Conservation (phyloP, 2,888 invertebrate species). For the Cerceris ruficornis region DNA sequence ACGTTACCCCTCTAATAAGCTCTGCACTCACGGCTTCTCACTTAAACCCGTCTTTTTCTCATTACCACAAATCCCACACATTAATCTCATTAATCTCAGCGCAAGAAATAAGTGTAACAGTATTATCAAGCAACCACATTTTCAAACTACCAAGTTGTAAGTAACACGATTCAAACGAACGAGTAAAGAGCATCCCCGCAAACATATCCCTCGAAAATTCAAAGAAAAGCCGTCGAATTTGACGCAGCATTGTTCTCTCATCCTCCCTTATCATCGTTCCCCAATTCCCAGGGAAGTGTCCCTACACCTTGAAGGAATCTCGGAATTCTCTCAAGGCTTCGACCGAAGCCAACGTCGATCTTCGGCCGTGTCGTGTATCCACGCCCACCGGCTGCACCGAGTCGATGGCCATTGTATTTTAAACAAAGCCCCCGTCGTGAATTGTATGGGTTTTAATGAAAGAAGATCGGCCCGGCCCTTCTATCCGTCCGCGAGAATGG, state of each 20-base stretch:
- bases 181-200: conserved; percentile 27
- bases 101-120: no score
- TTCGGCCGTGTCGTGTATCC: conserved; percentile 71
- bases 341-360: conserved; percentile 65
- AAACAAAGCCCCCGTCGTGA: conserved; percentile 74
- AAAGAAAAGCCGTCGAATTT: conserved; percentile 41
- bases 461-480: conserved; percentile 64
- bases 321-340: conserved; percentile 55
- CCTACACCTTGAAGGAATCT: conserved; percentile 47
- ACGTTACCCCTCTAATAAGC: no score
- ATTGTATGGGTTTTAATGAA: conserved; percentile 77
- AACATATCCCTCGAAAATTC: conserved; percentile 45
- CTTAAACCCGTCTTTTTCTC: no score
- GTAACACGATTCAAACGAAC: conserved; percentile 8
- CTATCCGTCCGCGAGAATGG: conserved; percentile 44
- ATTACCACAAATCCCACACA: no score
- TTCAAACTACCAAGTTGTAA: no score
- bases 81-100: no score
- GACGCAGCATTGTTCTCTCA: conserved; percentile 54
- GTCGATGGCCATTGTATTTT: conserved; percentile 77
- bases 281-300: conserved; percentile 55
- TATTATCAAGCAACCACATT: not conserved
- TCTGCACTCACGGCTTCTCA: no score
- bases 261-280: conserved; percentile 61
- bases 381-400: conserved; percentile 69